These are phyloP conservation scores for Yoshiicerus persimilis DNA, from an alignment of 1,140 invertebrate genomes.

Conservation along the genomic window DNA sequence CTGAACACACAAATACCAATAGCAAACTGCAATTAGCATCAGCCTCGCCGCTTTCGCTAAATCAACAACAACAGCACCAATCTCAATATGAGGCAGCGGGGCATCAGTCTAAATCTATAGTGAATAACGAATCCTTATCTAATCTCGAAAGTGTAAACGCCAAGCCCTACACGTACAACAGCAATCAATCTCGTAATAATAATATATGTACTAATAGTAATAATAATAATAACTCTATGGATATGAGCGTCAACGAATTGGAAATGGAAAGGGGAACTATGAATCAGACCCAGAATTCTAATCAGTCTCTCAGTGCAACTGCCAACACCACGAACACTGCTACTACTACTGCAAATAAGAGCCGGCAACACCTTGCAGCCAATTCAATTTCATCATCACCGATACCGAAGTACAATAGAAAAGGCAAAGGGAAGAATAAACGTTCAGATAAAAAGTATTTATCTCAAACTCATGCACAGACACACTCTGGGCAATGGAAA, in stretches of 20 bases:
- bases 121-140: conserved; percentile 1
- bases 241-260: background rate
- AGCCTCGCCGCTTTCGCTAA: conserved; percentile 16
- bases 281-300: background rate
- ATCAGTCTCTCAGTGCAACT: background rate
- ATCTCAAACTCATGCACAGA: background rate
- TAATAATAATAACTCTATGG: background rate
- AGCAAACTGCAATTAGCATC: background rate
- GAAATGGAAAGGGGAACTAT: background rate
- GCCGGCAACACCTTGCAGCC: background rate
- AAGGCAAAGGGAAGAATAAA: conserved; percentile 7
- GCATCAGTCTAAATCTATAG: background rate
- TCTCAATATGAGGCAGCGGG: background rate
- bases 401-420: conserved; percentile 25
- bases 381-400: conserved; percentile 15
- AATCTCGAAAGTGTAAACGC: conserved; percentile 7
- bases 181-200: background rate
- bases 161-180: background rate
- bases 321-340: background rate
- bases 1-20: background rate
- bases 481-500: background rate
- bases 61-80: background rate
- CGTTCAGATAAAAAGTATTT: conserved; percentile 7
- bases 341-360: background rate
- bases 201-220: background rate